A percentile compares a stretch with the other conserved stretches of the same genome.
phyloP scores from a whole-genome alignment of 2,797 vertebrate species.

The Malacoctenus gilli region DNA sequence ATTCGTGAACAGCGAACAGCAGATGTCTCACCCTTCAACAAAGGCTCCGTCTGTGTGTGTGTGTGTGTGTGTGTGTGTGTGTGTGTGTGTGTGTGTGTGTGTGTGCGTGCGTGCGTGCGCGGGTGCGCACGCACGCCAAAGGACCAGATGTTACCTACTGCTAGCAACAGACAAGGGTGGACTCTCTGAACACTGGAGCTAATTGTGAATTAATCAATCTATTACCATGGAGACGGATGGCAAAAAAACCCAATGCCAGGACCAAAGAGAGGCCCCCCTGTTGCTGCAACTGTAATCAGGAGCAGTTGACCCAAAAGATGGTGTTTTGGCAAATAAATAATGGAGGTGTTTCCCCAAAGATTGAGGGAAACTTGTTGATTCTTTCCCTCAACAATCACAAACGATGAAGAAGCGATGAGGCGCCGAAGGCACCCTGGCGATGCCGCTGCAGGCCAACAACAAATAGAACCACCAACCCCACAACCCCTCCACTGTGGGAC shows the following conservation, averaged over 20 bases:
- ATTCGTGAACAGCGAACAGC: conserved; percentile 75
- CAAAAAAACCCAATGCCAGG: conserved; percentile 9
- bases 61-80: conserved; percentile 1
- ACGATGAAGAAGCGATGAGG: no score
- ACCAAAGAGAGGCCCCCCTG: background rate
- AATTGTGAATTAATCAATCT: conserved; percentile 54
- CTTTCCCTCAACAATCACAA: no score
- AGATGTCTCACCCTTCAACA: conserved; percentile 62
- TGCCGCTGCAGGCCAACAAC: no score
- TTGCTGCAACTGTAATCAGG: background rate
- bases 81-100: conserved; percentile 8
- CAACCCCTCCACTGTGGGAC: no score
- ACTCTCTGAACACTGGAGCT: conserved; percentile 48
- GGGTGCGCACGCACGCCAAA: conserved; percentile 2
- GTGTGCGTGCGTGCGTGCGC: background rate
- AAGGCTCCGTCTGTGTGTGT: conserved; percentile 23
- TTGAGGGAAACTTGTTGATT: no score
- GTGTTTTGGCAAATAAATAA: no score
- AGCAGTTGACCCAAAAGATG: no score
- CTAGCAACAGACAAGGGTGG: conserved; percentile 47
- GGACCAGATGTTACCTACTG: conserved; percentile 55
- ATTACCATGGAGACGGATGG: conserved; percentile 31
- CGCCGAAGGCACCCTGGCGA: no score
- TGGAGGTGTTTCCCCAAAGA: no score
- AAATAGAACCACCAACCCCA: no score